These are phyloP conservation scores for Panthera tigris DNA, from an alignment of 2,113 vertebrate species.

Conservation along the genomic window DNA sequence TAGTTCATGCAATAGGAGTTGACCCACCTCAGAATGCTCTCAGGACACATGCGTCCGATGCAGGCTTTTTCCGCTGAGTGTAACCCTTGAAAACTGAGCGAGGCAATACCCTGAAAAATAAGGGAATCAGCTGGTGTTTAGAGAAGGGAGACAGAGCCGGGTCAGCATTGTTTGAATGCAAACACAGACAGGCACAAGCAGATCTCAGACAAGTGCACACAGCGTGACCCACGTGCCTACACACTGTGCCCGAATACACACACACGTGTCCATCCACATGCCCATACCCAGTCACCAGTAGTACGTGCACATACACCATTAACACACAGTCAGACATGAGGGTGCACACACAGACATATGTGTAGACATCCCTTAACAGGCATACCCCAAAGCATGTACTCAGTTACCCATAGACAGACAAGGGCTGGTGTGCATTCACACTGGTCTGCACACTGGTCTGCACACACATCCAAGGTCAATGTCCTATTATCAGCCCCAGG, in stretches of 20 bases:
- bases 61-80: neutral
- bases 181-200: neutral
- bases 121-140: neutral
- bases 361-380: neutral
- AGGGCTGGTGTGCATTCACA: accelerated
- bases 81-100: neutral
- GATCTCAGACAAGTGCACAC: neutral
- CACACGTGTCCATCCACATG: neutral
- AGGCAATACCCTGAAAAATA: neutral
- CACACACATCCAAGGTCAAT: neutral
- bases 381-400: neutral
- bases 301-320: neutral
- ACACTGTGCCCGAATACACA: neutral
- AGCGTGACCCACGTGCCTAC: accelerated
- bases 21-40: neutral
- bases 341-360: neutral
- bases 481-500: neutral
- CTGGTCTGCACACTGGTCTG: neutral
- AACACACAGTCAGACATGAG: neutral
- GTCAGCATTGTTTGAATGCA: neutral
- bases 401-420: neutral
- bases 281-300: neutral
- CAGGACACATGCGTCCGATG: neutral
- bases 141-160: neutral
- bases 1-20: neutral